A percentile compares a stretch with the other conserved stretches of the same genome.
phyloP scores from a whole-genome alignment of 2,113 vertebrate species.

The Gobio gobio region DNA sequence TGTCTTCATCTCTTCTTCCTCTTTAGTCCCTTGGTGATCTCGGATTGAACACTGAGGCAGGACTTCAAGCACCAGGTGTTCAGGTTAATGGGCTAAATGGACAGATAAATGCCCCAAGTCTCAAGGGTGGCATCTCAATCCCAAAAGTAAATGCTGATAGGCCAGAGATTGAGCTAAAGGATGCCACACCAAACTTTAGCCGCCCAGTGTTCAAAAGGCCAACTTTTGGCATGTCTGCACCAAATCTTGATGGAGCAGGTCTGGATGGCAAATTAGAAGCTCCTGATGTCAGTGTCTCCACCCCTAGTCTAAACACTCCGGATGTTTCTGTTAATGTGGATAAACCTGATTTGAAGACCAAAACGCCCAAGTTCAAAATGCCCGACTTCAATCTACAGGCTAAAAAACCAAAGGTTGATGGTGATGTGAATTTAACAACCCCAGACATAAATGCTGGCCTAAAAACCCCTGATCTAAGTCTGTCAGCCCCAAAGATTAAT shows the following conservation, averaged over 20 bases:
- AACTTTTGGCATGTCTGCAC: slow-evolving; percentile 57
- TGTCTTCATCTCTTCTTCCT: slow-evolving; percentile 1
- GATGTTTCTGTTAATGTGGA: slow-evolving; percentile 57
- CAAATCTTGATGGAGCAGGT: slow-evolving; percentile 63
- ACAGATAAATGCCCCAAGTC: slow-evolving; percentile 54
- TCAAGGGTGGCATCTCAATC: slow-evolving; percentile 53
- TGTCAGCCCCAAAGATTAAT: slow-evolving; percentile 61
- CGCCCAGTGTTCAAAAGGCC: slow-evolving; percentile 56
- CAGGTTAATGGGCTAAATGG: slow-evolving; percentile 59
- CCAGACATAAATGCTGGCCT: slow-evolving; percentile 37
- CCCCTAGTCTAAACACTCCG: slow-evolving; percentile 59
- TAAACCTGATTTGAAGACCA: slow-evolving; percentile 57
- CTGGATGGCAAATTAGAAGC: slow-evolving; percentile 56
- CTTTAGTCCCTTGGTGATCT: slow-evolving; percentile 53
- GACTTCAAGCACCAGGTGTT: slow-evolving; percentile 52
- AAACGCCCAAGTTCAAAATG: slow-evolving; percentile 56
- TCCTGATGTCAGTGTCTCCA: slow-evolving; percentile 59
- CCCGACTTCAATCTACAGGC: slow-evolving; percentile 42
- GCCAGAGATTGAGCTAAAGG: slow-evolving; percentile 45
- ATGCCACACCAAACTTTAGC: slow-evolving; percentile 35
- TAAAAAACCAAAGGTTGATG: slow-evolving; percentile 44
- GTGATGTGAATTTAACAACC: slow-evolving; percentile 23
- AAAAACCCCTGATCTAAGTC: slow-evolving; percentile 55
- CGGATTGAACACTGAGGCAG: slow-evolving; percentile 42
- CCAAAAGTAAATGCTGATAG: slow-evolving; percentile 60